phyloP scores from a whole-genome alignment of 2,888 invertebrate genomes.

The Phortica magna region DNA sequence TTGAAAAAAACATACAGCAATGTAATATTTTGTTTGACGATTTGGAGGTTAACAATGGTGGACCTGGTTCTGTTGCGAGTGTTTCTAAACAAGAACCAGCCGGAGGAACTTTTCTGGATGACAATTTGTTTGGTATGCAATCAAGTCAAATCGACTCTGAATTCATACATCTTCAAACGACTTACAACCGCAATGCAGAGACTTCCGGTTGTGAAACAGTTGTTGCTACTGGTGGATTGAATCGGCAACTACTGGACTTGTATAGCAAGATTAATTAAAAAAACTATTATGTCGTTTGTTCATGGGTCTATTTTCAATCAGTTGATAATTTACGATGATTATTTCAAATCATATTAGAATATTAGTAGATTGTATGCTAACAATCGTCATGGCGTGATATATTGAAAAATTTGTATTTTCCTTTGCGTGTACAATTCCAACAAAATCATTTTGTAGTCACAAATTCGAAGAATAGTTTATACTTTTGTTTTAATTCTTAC shows the following conservation, averaged over 20 bases:
- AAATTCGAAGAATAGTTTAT: conserved; percentile 56
- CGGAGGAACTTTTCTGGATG: neutral
- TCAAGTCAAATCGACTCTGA: conserved; percentile 35
- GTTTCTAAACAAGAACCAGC: neutral
- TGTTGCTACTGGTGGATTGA: conserved; percentile 45
- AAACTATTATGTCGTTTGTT: neutral
- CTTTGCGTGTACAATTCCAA: conserved; percentile 63
- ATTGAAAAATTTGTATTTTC: conserved; percentile 65
- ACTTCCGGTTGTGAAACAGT: conserved; percentile 6
- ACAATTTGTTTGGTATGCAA: neutral
- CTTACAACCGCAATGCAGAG: conserved; percentile 50
- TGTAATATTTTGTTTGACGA: conserved; percentile 67
- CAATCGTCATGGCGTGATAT: neutral
- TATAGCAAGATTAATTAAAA: conserved; percentile 67
- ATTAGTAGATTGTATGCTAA: no score
- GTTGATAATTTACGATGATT: neutral
- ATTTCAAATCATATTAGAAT: neutral
- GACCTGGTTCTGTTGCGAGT: conserved; percentile 7
- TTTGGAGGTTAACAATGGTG: conserved; percentile 50
- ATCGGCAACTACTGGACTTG: conserved; percentile 67
- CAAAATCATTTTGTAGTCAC: conserved; percentile 50
- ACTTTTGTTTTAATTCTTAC: neutral
- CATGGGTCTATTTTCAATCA: neutral
- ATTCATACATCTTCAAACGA: conserved; percentile 66
- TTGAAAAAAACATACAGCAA: conserved; percentile 67